A percentile compares a stretch with the other conserved stretches of the same genome.
Evolutionary conservation across 2,797 vertebrate species (phyloP).

Genomic region (Labeo calbasu): DNA sequence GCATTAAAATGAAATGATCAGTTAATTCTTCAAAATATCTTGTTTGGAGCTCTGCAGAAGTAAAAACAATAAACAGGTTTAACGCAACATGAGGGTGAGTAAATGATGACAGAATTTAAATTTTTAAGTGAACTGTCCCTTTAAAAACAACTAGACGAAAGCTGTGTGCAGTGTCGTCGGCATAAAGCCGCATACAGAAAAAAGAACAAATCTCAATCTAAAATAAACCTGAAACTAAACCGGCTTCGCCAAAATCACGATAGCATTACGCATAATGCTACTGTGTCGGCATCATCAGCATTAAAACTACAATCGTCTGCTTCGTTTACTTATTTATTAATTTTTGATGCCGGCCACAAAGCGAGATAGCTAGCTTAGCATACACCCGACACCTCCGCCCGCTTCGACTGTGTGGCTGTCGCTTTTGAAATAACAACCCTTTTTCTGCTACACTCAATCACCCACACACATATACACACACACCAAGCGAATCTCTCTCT

Average conservation of each 20-base stretch:
- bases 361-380: slow-evolving; percentile 53
- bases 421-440: slow-evolving; percentile 73
- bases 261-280: slow-evolving; percentile 14
- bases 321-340: slow-evolving; percentile 43
- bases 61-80: too few species aligned
- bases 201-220: not conserved
- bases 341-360: slow-evolving; percentile 38
- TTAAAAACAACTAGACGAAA: slow-evolving; percentile 3
- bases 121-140: not conserved
- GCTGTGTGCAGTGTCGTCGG: not conserved
- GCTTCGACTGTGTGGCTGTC: slow-evolving; percentile 65
- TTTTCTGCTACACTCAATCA: slow-evolving; percentile 68
- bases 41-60: too few species aligned
- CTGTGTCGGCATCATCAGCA: slow-evolving; percentile 27
- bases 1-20: not conserved
- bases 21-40: not conserved
- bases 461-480: slow-evolving; percentile 57
- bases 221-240: slow-evolving; percentile 17
- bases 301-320: slow-evolving; percentile 46
- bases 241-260: slow-evolving; percentile 2
- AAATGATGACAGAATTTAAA: not conserved
- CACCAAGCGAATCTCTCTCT: slow-evolving; percentile 60
- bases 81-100: too few species aligned
- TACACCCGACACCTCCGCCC: slow-evolving; percentile 55
- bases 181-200: not conserved